Evolutionary conservation across 92 coral and sea anemone species (phyloP).

Genomic region (Palythoa heliodiscus): DNA sequence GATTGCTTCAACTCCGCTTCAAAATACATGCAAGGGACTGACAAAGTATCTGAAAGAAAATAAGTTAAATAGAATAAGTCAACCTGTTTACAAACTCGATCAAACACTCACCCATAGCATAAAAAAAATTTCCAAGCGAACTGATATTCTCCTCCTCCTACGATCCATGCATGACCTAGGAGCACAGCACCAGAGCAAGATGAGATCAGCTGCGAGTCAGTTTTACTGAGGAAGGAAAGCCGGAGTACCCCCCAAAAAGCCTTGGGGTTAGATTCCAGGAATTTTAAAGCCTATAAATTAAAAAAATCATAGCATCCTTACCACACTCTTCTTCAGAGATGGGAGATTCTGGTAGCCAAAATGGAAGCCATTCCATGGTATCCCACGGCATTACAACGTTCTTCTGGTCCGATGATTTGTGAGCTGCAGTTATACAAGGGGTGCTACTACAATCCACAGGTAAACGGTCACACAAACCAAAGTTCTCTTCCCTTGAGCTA

Average conservation of each 20-base stretch:
- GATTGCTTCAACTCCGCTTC: constrained; percentile 87
- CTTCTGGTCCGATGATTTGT: constrained; percentile 1
- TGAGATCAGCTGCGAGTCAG: too few relatives aligned
- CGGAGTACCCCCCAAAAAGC: too few relatives aligned
- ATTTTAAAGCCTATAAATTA: too few relatives aligned
- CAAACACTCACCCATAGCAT: not conserved
- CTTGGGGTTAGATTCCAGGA: too few relatives aligned
- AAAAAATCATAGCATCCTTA: not conserved
- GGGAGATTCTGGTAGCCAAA: constrained; percentile 34
- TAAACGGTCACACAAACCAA: constrained; percentile 7
- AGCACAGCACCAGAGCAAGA: too few relatives aligned
- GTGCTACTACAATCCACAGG: constrained; percentile 2
- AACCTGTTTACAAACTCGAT: too few relatives aligned
- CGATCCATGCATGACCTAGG: too few relatives aligned
- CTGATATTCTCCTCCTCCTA: too few relatives aligned
- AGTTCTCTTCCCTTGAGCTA: not conserved
- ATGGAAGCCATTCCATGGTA: constrained; percentile 4
- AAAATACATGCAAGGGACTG: constrained; percentile 86
- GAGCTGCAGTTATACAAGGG: not conserved
- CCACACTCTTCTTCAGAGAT: constrained; percentile 10
- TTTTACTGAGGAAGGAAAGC: too few relatives aligned
- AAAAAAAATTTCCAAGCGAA: too few relatives aligned
- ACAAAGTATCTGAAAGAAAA: constrained; percentile 60
- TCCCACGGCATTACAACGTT: not conserved
- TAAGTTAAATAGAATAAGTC: too few relatives aligned